These are phyloP conservation scores for Sebastes variabilis DNA, from an alignment of 2,797 vertebrate species.

Conservation along the genomic window DNA sequence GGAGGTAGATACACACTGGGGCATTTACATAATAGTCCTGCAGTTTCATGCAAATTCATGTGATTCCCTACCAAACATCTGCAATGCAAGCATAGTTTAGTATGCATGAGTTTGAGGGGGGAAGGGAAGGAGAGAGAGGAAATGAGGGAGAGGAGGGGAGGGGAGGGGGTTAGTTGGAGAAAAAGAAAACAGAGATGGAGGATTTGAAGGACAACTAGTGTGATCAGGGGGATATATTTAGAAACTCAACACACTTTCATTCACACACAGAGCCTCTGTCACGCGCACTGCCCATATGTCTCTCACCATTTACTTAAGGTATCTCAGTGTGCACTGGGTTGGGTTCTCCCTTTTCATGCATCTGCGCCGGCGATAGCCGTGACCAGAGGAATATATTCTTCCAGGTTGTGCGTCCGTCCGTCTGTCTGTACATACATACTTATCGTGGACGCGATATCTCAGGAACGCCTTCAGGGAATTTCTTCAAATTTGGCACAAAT, in stretches of 20 bases:
- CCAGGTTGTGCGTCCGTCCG: too few relatives aligned
- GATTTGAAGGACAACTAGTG: slow-evolving; percentile 51
- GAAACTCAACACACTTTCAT: slow-evolving; percentile 27
- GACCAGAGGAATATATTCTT: background rate
- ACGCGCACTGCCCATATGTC: background rate
- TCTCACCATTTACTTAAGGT: background rate
- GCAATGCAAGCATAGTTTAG: slow-evolving; percentile 80
- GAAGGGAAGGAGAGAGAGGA: slow-evolving; percentile 19
- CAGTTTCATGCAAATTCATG: slow-evolving; percentile 83
- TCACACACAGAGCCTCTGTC: background rate
- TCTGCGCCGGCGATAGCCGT: background rate
- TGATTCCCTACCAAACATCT: slow-evolving; percentile 76
- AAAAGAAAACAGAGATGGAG: slow-evolving; percentile 51
- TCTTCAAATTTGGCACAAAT: background rate
- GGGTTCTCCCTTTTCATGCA: background rate
- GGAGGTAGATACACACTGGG: slow-evolving; percentile 46
- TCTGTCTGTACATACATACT: background rate
- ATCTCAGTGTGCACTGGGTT: background rate
- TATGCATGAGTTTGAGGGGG: slow-evolving; percentile 69
- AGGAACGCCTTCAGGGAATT: background rate
- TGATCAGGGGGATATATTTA: slow-evolving; percentile 57
- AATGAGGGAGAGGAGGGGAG: slow-evolving; percentile 27
- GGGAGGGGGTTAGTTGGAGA: slow-evolving; percentile 3
- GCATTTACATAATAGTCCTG: slow-evolving; percentile 81
- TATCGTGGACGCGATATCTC: background rate